These are phyloP conservation scores for Noctua pronuba DNA, from an alignment of 2,888 invertebrate species.

Conservation along the genomic window DNA sequence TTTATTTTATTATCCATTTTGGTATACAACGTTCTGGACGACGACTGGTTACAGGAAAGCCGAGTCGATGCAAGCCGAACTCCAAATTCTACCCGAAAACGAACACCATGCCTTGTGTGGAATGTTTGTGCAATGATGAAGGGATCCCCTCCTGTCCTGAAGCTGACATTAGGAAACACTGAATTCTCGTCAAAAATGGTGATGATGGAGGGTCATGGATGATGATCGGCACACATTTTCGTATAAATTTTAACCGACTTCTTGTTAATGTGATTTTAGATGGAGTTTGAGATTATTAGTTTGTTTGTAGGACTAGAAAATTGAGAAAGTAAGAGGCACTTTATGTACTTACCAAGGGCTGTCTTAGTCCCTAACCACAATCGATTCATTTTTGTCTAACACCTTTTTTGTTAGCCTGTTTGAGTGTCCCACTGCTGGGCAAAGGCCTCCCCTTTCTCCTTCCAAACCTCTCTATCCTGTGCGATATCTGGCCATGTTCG, in stretches of 20 bases:
- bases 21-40: neutral
- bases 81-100: conserved; percentile 48
- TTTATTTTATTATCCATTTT: neutral
- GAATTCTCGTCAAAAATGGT: neutral
- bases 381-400: conserved; percentile 22
- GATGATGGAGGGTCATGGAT: neutral
- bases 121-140: conserved; percentile 52
- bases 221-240: conserved; percentile 1
- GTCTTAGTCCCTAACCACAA: neutral
- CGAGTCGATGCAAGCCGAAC: conserved; percentile 52
- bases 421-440: too few relatives aligned
- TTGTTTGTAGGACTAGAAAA: conserved; percentile 9
- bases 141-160: conserved; percentile 41
- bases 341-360: neutral
- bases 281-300: conserved; percentile 19
- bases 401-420: too few relatives aligned
- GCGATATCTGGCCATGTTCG: too few relatives aligned
- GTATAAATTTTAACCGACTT: neutral
- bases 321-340: neutral
- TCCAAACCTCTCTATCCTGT: too few relatives aligned
- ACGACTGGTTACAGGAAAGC: conserved; percentile 47
- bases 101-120: conserved; percentile 20
- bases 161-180: conserved; percentile 8
- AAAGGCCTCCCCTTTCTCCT: too few relatives aligned
- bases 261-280: conserved; percentile 1